Evolutionary conservation across 2,797 vertebrate species (phyloP), one percentile per base, ranked within the genome.

Genomic region (Sebastes melanostomus): DNA sequence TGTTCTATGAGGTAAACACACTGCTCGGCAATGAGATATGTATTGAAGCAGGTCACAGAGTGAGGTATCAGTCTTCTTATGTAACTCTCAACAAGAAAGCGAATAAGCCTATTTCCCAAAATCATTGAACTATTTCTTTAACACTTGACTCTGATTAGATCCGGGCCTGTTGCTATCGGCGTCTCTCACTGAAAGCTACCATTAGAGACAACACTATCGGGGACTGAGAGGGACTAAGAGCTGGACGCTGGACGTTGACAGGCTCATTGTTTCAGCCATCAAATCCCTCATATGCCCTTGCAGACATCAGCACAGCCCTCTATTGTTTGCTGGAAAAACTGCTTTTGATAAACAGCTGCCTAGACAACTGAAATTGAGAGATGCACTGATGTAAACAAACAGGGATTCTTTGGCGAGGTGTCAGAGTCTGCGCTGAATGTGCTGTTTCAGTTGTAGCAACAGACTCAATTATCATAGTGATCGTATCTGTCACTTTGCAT

Each of bases 1-100:
- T 99, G 98, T 98, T 98, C 93, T 97, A 93, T 86, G 97, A 99
- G 98, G 98, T 99, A 96, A 89, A 81, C 29, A 42, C 68, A 66
- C 24, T 32, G 68, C 72, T 52, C 22, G 7, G 69, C 66, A n/a
- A 50, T 13, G 61, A 67, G 65, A 72, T 20, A 77, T n/a, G 32
- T 12, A 25, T 20, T 59, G 8, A 86, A 77, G 59, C 60, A 27
- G 83, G 62, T 42, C 38, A 42, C 38, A 42, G 52, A 42, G 5
- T 36, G 24, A 9, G 2, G 46, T 50, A 29, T 55, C 6, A 24
- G 1, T 74, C 55, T 7, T 30, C n/a, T 80, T 5, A 42, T 30
- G 2, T 63, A 25, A 66, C 54, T 58, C 9, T 73, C 22, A 24
- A 8, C 20, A 34, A 32, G 8, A 32, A 42, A 9, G 22, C 3